Evolutionary conservation across 2,113 vertebrate genomes (phyloP).

Genomic region (Pantherophis guttatus): DNA sequence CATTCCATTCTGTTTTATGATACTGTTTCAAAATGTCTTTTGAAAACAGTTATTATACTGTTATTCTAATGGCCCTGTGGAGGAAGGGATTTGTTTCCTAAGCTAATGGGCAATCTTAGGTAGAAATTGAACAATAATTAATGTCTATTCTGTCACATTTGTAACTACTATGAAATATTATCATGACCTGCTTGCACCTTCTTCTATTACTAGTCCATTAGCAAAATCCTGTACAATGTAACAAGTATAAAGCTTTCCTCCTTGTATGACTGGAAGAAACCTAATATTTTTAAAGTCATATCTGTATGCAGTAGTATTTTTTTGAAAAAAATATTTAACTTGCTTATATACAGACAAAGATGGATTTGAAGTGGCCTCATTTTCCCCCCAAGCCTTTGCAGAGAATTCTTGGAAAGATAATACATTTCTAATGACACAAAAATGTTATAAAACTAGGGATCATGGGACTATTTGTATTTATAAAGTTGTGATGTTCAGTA

Average conservation of each 20-base stretch:
- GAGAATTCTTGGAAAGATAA: neutral
- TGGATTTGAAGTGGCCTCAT: neutral
- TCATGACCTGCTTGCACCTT: slow-evolving; percentile 64
- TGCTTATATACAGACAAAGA: neutral
- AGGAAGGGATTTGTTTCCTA: slow-evolving; percentile 14
- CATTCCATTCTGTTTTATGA: neutral
- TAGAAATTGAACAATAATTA: slow-evolving; percentile 66
- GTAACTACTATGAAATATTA: slow-evolving; percentile 67
- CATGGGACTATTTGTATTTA: neutral
- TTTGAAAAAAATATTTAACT: neutral
- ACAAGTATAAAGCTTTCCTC: slow-evolving; percentile 53
- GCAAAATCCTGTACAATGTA: slow-evolving; percentile 66
- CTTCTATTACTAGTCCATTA: slow-evolving; percentile 82
- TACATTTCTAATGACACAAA: neutral
- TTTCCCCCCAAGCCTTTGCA: neutral
- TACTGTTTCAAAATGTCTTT: slow-evolving; percentile 23
- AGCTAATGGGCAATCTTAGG: slow-evolving; percentile 42
- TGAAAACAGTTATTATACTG: slow-evolving; percentile 24
- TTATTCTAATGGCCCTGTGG: slow-evolving; percentile 15
- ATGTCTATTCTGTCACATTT: slow-evolving; percentile 68
- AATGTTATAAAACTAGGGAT: neutral
- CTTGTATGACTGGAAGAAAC: slow-evolving; percentile 52
- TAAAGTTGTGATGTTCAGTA: neutral
- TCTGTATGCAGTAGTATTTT: neutral
- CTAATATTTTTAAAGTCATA: slow-evolving; percentile 17